Percentiles rank a stretch among this genome's conserved stretches.
Evolutionary conservation across 2,797 vertebrate genomes (phyloP).

Genomic region (Ceyx erithaca): DNA sequence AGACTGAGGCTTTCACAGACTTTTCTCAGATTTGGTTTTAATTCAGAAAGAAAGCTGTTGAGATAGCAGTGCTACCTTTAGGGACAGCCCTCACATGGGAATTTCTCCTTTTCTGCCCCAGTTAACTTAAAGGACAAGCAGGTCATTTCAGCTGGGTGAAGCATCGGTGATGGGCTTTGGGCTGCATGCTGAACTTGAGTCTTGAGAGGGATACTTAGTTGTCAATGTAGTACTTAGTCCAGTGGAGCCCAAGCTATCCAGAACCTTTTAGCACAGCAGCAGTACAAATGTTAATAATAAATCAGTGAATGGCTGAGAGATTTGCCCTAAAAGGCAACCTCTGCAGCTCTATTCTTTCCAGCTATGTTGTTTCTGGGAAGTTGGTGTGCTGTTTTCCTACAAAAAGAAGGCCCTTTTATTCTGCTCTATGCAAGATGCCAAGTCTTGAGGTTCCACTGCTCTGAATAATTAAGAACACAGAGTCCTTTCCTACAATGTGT

Average conservation of each 20-base stretch:
- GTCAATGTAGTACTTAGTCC: not conserved
- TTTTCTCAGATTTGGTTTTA: not conserved
- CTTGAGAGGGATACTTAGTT: not conserved
- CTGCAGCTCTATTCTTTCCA: conserved; percentile 14
- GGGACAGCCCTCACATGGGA: not conserved
- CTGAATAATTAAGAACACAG: conserved; percentile 45
- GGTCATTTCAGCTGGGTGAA: not conserved
- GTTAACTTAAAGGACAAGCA: not conserved
- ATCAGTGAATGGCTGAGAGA: conserved; percentile 45
- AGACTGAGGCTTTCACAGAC: not conserved
- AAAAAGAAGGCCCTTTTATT: not conserved
- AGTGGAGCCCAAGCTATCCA: not conserved
- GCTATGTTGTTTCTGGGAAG: conserved; percentile 35
- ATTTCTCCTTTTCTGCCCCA: not conserved
- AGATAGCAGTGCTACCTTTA: not conserved
- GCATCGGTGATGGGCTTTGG: not conserved
- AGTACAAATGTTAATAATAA: conserved; percentile 57
- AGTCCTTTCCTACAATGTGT: conserved; percentile 44
- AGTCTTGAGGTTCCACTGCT: conserved; percentile 25
- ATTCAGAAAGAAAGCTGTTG: not conserved
- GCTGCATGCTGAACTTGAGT: not conserved
- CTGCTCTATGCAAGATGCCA: not conserved
- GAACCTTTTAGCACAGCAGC: conserved; percentile 7
- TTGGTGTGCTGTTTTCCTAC: conserved; percentile 33
- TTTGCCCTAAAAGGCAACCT: conserved; percentile 59